Evolutionary conservation across 23 tunicate genomes (phyloP).

Genomic region (Ascidia mentula): DNA sequence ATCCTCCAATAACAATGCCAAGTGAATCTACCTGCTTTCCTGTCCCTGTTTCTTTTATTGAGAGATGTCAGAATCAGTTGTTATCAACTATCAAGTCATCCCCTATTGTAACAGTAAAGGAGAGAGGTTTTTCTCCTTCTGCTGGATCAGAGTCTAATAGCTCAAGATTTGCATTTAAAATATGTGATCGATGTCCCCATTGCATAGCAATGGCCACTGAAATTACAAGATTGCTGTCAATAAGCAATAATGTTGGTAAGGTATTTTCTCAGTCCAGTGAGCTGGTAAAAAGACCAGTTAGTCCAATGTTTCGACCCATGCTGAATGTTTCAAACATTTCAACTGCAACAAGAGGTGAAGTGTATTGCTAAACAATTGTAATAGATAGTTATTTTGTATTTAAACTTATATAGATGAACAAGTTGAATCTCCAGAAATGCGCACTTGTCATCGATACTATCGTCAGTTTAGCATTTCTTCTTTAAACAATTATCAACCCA

Average conservation of each 20-base stretch:
- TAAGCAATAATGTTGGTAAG: background rate
- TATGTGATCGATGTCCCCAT: slow-evolving; percentile 76
- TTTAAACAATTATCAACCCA: background rate
- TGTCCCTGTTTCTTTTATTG: slow-evolving; percentile 67
- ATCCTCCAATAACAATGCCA: background rate
- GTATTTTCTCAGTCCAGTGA: background rate
- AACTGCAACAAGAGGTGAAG: background rate
- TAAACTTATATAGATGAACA: background rate
- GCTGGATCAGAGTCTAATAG: background rate
- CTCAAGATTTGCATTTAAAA: slow-evolving; percentile 44
- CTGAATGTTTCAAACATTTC: background rate
- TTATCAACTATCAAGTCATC: slow-evolving; percentile 19
- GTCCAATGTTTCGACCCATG: background rate
- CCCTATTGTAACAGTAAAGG: slow-evolving; percentile 22
- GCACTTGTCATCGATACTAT: background rate
- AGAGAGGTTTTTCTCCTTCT: background rate
- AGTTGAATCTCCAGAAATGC: background rate
- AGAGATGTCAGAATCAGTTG: slow-evolving; percentile 46
- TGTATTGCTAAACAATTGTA: too few species aligned
- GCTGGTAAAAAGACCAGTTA: background rate
- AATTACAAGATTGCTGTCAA: slow-evolving; percentile 26
- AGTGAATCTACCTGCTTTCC: slow-evolving; percentile 40
- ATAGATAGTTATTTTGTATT: too few species aligned
- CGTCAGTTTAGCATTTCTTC: slow-evolving; percentile 5
- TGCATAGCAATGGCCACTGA: slow-evolving; percentile 57